These are phyloP conservation scores for Cotesia chilonis DNA, from an alignment of 1,140 invertebrate genomes.

Conservation along the genomic window DNA sequence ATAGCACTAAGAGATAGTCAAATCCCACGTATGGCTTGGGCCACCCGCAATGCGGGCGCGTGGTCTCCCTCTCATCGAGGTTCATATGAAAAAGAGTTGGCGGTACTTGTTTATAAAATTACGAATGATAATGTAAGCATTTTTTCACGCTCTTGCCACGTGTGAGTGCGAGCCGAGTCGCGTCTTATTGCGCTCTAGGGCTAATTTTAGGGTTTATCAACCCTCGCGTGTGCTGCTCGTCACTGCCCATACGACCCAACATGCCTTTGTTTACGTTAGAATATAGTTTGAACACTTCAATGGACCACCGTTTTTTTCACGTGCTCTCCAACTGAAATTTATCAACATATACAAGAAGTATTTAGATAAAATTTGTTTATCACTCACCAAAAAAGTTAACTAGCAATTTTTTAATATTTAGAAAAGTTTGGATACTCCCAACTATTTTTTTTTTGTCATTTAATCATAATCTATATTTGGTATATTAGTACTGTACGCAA, in stretches of 20 bases:
- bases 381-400: neutral
- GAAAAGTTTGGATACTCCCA: too few species aligned
- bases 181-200: slow-evolving; percentile 46
- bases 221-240: slow-evolving; percentile 43
- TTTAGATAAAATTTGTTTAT: neutral
- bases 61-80: slow-evolving; percentile 19
- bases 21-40: slow-evolving; percentile 18
- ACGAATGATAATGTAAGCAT: slow-evolving; percentile 66
- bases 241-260: slow-evolving; percentile 3
- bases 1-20: neutral
- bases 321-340: neutral
- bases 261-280: slow-evolving; percentile 17
- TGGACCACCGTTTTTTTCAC: neutral
- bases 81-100: slow-evolving; percentile 18
- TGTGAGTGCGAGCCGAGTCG: slow-evolving; percentile 46
- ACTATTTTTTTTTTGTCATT: too few species aligned
- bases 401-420: too few species aligned
- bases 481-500: neutral
- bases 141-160: slow-evolving; percentile 60
- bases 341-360: neutral
- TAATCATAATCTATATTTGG: too few species aligned
- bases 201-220: slow-evolving; percentile 66
- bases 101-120: slow-evolving; percentile 61
- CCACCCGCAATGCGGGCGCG: slow-evolving; percentile 38
- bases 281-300: slow-evolving; percentile 26